Base-by-base conservation (phyloP, 1,140 invertebrate species). In the Cylas formicarius region DNA sequence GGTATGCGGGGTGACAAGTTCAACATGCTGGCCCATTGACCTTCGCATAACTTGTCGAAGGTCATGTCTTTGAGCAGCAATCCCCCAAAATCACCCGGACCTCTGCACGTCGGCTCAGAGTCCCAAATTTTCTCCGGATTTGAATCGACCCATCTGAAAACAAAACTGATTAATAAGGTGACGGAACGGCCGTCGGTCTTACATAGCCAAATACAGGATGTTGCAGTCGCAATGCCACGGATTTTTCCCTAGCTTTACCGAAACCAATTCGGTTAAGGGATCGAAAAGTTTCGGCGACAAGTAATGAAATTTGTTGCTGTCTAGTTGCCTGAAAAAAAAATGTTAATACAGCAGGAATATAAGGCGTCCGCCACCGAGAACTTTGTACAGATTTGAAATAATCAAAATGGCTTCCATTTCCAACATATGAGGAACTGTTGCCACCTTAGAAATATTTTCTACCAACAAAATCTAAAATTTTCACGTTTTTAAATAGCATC, bases 171-270 rank as follows among this genome's bases (percentile, higher is more conserved):
- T 11, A n/a, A 31, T 31, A 18, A 41, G 9, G 14, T 37, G 7
- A 22, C 9, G 20, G 4, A 3, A 22, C 32, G 13, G 33, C 26
- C 39, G 21, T 41, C n/a, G 36, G 20, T 76, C 66, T 74, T 76
- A 84, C 64, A 67, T 68, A 0, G 80, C 74, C 37, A 90, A 72
- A 60, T 89, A 89, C 0, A 84, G 67, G 5, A 82, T 78, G 26
- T 77, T 75, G 56, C 87, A 90, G 58, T 90, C 85, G 53, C 87
- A 90, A 56, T 88, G 82, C 86, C 86, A 90, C 0, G 85, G 84
- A 66, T 90, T 90, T 50, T 82, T 82, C 1, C 78, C 79, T 13
- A 90, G 64, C 60, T 86, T 85, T 0, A 90, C 72, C 35, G 83
- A 78, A 3, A 77, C 68, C 27, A 90, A 67, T 22, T 77, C 73